Evolutionary conservation across 2,113 vertebrate species (phyloP).

Genomic region (Phrynocephalus versicolor): DNA sequence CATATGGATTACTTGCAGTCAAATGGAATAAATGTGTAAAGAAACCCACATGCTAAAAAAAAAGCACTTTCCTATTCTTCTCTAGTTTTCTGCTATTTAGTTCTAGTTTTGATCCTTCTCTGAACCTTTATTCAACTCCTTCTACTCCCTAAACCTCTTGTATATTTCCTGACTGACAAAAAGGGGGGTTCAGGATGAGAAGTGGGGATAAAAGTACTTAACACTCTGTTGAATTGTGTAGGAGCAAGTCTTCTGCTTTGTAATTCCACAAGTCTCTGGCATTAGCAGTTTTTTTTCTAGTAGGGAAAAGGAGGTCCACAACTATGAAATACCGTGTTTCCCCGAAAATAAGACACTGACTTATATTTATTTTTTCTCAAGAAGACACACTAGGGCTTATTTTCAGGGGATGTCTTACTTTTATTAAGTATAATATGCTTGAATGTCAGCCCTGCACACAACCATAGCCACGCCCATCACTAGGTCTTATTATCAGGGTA

Average conservation of each 20-base stretch:
- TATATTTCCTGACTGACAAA: neutral
- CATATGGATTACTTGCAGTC: neutral
- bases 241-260: neutral
- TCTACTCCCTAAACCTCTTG: neutral
- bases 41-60: neutral
- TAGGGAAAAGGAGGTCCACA: neutral
- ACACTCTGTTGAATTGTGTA: neutral
- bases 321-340: neutral
- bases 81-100: fast-evolving
- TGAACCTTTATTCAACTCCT: neutral
- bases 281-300: neutral
- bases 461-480: too few species aligned
- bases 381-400: too few species aligned
- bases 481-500: too few species aligned
- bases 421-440: too few species aligned
- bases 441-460: too few species aligned
- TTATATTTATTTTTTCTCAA: too few species aligned
- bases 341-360: too few species aligned
- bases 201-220: neutral
- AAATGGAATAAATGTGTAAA: neutral
- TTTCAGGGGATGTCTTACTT: too few species aligned
- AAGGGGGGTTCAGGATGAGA: neutral
- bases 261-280: neutral
- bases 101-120: neutral
- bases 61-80: neutral